Percentiles rank a stretch among this genome's conserved stretches.
These are phyloP conservation scores for Argya squamiceps DNA, from an alignment of 2,797 vertebrate genomes.

Conservation along the genomic window DNA sequence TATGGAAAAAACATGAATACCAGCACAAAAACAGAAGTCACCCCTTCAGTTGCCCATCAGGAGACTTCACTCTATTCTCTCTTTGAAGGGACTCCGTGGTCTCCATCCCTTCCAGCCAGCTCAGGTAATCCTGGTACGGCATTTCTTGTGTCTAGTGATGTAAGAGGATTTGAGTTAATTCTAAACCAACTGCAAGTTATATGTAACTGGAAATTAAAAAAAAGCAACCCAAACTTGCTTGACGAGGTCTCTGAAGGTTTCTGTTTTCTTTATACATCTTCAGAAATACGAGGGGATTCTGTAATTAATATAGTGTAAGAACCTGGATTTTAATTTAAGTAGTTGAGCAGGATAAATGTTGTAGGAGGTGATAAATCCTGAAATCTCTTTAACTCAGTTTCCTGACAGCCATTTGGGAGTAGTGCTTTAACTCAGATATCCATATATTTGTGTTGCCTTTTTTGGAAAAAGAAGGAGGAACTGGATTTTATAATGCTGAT, in stretches of 20 bases:
- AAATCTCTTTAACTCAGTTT: neutral
- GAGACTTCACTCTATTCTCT: constrained; percentile 96
- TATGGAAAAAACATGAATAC: constrained; percentile 90
- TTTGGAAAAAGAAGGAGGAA: neutral
- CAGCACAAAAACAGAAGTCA: constrained; percentile 86
- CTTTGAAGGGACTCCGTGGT: constrained; percentile 96
- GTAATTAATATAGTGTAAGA: neutral
- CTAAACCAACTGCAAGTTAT: neutral
- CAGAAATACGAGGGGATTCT: neutral
- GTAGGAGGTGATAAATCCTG: neutral
- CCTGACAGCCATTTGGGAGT: neutral
- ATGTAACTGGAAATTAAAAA: neutral
- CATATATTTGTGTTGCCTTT: neutral
- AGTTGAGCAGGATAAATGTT: neutral
- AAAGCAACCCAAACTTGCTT: neutral
- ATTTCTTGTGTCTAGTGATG: neutral
- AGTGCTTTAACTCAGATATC: neutral
- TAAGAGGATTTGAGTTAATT: neutral
- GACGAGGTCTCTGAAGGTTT: neutral
- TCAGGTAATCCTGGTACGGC: constrained; percentile 82
- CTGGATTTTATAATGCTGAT: neutral
- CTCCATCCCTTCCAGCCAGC: constrained; percentile 95
- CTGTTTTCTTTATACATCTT: neutral
- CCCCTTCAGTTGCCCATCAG: constrained; percentile 85
- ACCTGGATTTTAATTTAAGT: neutral